Evolutionary conservation across 2,888 invertebrate species (phyloP), one percentile per base, ranked within the genome.

Genomic region (Epicampocera succincta): DNA sequence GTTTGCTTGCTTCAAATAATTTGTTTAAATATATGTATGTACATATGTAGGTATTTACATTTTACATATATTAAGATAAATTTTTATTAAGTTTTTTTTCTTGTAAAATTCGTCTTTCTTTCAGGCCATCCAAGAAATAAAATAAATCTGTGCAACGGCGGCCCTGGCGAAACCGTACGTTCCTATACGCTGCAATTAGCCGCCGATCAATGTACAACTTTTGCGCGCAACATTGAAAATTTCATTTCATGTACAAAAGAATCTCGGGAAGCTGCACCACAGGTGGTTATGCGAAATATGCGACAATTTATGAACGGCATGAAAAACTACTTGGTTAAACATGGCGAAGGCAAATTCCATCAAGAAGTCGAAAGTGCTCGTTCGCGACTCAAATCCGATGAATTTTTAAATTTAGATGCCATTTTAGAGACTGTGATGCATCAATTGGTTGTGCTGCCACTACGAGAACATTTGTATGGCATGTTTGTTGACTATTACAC

Each of bases 251-350:
- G 98, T 90, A 98, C 98, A 9, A 93, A 95, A 85, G 98, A 98
- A 88, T 96, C 97, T 13, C 95, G 95, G 84, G 98, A 98, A 89
- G 94, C 94, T 33, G 96, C 95, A 87, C 98, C 98, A 0, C 96
- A 96, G 90, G 93, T 97, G 75, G 96, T 96, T 84, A 96, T 96
- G 96, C 93, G 96, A 80, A 96, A 96, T 88, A 96, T 98, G 93
- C 93, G 98, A 0, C 98, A 98, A 90, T 99, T 99, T 90, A 98
- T 99, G 97, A 98, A 97, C 15, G 99, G 98, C 73, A 98, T 99
- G 95, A 99, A 99, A 91, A 99, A 99, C 91, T 99, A 98, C 91
- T 92, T 99, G 80, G 96, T 98, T 40, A 98, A 98, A 88, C 97
- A 98, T 87, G 98, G 98, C 17, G 98, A 99, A 89, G 95, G 96